Evolutionary conservation across 2,888 invertebrate species (phyloP), one percentile per base, ranked within the genome.

Genomic region (Lottia gigantea): DNA sequence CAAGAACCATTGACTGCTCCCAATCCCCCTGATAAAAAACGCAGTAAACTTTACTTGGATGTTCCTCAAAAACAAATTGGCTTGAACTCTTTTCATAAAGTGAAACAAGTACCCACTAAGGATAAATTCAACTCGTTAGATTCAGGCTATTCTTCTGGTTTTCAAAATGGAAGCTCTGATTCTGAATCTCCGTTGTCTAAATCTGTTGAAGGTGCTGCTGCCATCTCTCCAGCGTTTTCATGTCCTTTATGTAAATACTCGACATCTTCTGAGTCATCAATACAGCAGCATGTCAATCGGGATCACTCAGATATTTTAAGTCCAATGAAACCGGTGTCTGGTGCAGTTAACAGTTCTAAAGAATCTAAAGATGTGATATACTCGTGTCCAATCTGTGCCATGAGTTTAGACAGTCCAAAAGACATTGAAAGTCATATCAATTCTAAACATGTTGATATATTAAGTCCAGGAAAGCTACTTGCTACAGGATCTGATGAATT

Each of bases 361-460:
- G 49, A 73, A 75, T 61, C 89, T 90, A 14, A 93, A 92, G 92
- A 26, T 23, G 62, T 69, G 40, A 19, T 67, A 61, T 71, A 71
- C 45, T 49, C 93, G 76, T 95, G 95, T 85, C 95, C 95, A 0
- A 91, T 95, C 63, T 95, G 95, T 88, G 91, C 94, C 85, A 91
- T 91, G 64, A 92, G 92, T 79, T 92, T 92, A n/a, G 76, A 80
- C 62, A 80, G 83, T 31, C 80, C 82, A 47, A 92, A 93, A 2
- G 94, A 94, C 86, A 91, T 95, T 67, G 95, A 95, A 88, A 89
- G 94, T 66, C 95, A 95, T 85, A 95, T 95, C 0, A 95, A 95
- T 89, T 93, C 94, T 71, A 94, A 94, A 82, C 95, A 95, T 86
- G 91, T 92, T 83, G 95, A 95, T 89, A 93, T 94, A 79, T 90